A percentile compares a stretch with the other conserved stretches of the same genome.
Conservation (phyloP, 53 echinoderm and acorn worm genomes). For the Holothuria leucospilota region DNA sequence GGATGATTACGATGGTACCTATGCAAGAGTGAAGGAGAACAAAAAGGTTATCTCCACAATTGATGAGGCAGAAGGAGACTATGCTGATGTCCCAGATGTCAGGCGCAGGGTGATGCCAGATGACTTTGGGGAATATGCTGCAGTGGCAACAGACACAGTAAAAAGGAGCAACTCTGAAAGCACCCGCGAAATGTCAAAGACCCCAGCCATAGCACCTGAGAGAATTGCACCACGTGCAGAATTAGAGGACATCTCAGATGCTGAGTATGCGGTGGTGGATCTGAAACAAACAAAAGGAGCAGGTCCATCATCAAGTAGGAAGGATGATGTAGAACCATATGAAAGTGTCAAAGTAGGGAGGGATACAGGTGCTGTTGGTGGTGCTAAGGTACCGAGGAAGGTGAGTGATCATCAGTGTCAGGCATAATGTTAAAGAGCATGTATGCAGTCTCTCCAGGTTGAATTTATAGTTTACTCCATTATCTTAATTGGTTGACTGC, state of each 20-base stretch:
- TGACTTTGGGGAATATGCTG: constrained; percentile 40
- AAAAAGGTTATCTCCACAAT: constrained; percentile 28
- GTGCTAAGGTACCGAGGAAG: constrained; percentile 16
- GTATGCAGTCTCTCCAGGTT: too few relatives aligned
- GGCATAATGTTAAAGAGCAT: too few relatives aligned
- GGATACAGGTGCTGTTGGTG: constrained; percentile 34
- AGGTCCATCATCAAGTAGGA: constrained; percentile 16
- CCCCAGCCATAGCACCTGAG: not conserved
- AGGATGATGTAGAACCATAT: constrained; percentile 25
- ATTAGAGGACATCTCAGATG: constrained; percentile 39
- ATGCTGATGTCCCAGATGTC: constrained; percentile 54
- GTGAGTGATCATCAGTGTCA: not conserved
- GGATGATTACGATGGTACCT: constrained; percentile 61
- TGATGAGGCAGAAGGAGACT: constrained; percentile 40
- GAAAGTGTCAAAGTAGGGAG: constrained; percentile 21
- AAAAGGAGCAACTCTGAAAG: constrained; percentile 15
- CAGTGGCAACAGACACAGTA: too few relatives aligned
- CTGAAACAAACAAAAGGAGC: constrained; percentile 1
- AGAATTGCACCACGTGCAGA: constrained; percentile 26
- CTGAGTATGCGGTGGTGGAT: constrained; percentile 37
- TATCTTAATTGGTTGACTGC: too few relatives aligned
- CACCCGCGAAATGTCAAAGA: constrained; percentile 23
- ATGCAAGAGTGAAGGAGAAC: constrained; percentile 56
- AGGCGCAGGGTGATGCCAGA: not conserved
- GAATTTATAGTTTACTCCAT: too few relatives aligned